Base-by-base conservation (phyloP, 2,888 invertebrate species). In the Agrotis exclamationis region DNA sequence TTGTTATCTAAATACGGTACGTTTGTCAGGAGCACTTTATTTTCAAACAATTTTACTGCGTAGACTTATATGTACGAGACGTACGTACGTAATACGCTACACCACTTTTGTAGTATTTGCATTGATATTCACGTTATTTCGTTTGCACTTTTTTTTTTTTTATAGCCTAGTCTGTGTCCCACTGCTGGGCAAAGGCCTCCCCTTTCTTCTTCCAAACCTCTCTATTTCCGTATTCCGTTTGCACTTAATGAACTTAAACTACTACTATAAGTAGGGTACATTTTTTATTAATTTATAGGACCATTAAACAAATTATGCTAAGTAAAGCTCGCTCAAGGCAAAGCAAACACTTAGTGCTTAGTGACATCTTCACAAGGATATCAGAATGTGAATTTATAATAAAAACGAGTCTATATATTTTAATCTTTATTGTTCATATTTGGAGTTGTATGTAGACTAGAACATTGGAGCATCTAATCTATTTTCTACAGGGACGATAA, bases 381-480 rank as follows among this genome's bases (percentile, higher is more conserved):
- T 47, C 4, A n/a, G 7, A 62, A 28, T 39, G 2, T 47, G 22
- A 33, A 69, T 4, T 44, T 20, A 51, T 63, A 68, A 79, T 4
- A 66, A 68, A 64, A 80, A 75, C 63, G 5, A 75, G 18, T 3
- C 16, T 5, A n/a, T 57, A 45, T 16, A 45, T 68, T 68, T 24
- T 39, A 64, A 64, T 54, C 14, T 77, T 80, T 75, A 77, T 80
- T 80, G 56, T 64, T 80, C 69, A 75, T 62, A 69, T 75, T 75
- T 64, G 59, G 75, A 68, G 48, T 45, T 63, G 75, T 70, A 66
- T 56, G 65, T 63, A 66, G 80, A 78, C 78, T 78, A 76, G 78
- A 80, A 65, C 63, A 45, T 54, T 47, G 20, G n/a, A 66, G 18
- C 56, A 33, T 56, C 56, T 59, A 28, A 63, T 63, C 50, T 71